Evolutionary conservation across 2,888 invertebrate species (phyloP), one percentile per base, ranked within the genome.

Genomic region (Suillia variegata): DNA sequence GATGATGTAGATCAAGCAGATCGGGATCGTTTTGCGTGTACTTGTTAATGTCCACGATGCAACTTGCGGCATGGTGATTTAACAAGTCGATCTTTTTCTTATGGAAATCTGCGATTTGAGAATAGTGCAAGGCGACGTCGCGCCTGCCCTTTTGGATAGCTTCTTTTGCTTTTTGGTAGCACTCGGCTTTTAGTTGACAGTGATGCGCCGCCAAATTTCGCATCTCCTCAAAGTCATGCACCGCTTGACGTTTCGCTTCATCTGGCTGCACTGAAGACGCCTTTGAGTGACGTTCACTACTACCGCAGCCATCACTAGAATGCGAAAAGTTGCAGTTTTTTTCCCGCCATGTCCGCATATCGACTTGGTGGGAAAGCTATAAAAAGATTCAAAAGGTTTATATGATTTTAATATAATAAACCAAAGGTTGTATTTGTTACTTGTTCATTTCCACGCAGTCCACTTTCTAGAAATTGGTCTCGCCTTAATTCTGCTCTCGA

Each of bases 1-100:
- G 81, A 74, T 87, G 89, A 77, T 96, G 96, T 1, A 95, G 84
- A 78, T 95, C 95, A 10, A 95, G 80, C 0, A 89, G 87, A n/a
- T 84, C 83, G 5, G 83, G 83, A 69, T 84, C 82, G 49, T 79
- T 79, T 58, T 80, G 85, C 69, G 67, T 85, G 75, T 69, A 83
- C 74, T 70, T 83, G 77, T 67, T 84, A 64, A 80, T 85, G 70
- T 87, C 85, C 66, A 90, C 83, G 58, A 89, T 85, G 12, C 85
- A 83, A 24, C 85, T 85, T 0, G 88, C 89, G 0, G 90, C 91
- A 50, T 85, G 76, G 59, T 84, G 84, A 64, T 87, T 89, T 2
- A 86, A 85, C 48, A 84, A 81, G 61, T 90, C 88, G 56, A 85
- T 87, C 64, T 85, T 85, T 57, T 82, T 80, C 34, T 86, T 87